These are phyloP conservation scores for Chromis chromis DNA, from an alignment of 2,797 vertebrate genomes.

Conservation along the genomic window DNA sequence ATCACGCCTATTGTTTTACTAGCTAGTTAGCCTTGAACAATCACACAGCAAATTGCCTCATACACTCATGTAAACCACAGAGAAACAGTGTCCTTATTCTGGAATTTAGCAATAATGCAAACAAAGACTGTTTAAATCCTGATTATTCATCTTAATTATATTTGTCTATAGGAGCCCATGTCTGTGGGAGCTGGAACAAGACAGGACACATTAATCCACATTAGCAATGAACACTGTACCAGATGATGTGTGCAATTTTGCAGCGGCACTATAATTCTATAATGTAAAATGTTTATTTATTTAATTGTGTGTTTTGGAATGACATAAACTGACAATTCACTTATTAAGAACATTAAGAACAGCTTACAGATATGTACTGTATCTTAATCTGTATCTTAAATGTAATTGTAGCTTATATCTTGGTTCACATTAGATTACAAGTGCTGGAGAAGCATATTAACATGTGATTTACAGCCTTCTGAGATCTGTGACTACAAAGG, in stretches of 20 bases:
- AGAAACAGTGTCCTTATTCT: constrained; percentile 79
- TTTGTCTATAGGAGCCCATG: constrained; percentile 82
- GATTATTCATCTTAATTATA: constrained; percentile 95
- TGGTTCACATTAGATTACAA: too few species aligned
- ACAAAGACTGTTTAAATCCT: constrained; percentile 86
- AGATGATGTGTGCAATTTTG: constrained; percentile 46
- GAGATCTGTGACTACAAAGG: too few species aligned
- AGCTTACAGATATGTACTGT: too few species aligned
- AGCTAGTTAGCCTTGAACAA: constrained; percentile 81
- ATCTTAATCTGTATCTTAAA: too few species aligned
- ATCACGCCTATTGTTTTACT: constrained; percentile 81
- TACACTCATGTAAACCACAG: constrained; percentile 57
- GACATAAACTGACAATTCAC: too few species aligned
- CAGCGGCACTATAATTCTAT: constrained; percentile 30
- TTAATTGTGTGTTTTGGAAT: too few species aligned
- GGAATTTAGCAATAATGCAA: constrained; percentile 80
- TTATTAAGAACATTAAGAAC: too few species aligned
- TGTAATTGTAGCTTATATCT: too few species aligned
- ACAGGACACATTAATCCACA: constrained; percentile 92
- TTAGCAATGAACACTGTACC: constrained; percentile 85
- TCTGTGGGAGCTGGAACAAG: constrained; percentile 78
- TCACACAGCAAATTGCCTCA: constrained; percentile 75
- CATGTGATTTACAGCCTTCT: too few species aligned
- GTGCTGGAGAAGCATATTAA: too few species aligned
- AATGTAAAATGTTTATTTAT: too few species aligned